Evolutionary conservation across 2,113 vertebrate genomes (phyloP), one percentile per base, ranked within the genome.

Genomic region (Dunckerocampus dactyliophorus): DNA sequence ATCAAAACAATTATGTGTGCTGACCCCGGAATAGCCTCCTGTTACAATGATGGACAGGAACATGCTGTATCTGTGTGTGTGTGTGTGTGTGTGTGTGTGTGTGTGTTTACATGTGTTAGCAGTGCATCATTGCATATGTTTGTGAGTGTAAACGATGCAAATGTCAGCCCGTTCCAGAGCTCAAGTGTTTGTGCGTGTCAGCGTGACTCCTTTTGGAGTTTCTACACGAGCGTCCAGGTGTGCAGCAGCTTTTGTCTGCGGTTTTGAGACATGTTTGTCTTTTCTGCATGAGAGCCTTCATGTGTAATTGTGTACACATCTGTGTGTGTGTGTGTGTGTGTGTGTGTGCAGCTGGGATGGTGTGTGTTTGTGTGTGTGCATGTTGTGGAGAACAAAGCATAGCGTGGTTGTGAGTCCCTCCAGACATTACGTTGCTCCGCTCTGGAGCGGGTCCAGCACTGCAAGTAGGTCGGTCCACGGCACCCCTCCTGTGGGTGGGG

Each of bases 371-470:
- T 58, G 65, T 67, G 56, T 73, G 64, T 70, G 24, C 61, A 50
- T 55, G 61, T 77, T 73, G 47, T 63, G 4, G 37, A 77, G 78
- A 85, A 85, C 84, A 85, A 87, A 85, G 81, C 75, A 8, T 1
- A 71, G 69, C 82, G 71, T 66, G 59, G 60, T 68, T 76, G 63
- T 5, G 43, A 21, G 75, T 82, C 82, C 77, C 77, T 82, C 84
- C 83, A 88, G 85, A 88, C 85, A 62, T 88, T 83, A 85, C 87
- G 85, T 84, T 85, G 79, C 72, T 76, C 74, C 72, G 56, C 65
- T 77, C 59, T 80, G 83, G 81, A 87, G 62, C 62, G 13, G 67
- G 52, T 67, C 76, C n/a, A n/a, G n/a, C n/a, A n/a, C n/a, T n/a
- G n/a, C n/a, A n/a, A n/a, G n/a, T 82, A 87, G 87, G 87, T 84